Evolutionary conservation across 2,888 invertebrate genomes (phyloP), one percentile per base, ranked within the genome.

Genomic region (Muscina levida): DNA sequence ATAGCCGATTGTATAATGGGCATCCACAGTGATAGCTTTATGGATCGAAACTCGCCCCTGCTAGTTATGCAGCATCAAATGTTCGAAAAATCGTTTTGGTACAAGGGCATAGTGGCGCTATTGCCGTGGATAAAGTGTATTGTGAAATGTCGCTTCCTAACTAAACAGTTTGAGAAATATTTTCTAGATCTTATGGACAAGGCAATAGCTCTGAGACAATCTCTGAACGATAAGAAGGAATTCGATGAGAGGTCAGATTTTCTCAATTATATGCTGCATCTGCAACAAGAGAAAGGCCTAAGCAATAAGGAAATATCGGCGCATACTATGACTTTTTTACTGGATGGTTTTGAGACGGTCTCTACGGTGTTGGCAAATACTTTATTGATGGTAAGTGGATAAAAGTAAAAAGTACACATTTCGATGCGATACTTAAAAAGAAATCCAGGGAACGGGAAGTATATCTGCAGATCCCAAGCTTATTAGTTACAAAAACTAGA

Each of bases 161-260:
- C 82, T 1, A 92, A 90, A 0, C 93, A 93, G 2, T 97, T 97
- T 87, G 96, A 86, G 37, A 19, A 78, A 0, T 89, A 88, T 78
- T 89, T 89, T 53, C 79, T 57, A 1, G 82, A 83, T 8, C 66
- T 89, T 0, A 86, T 88, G 87, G 37, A 72, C 0, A 80, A 85
- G n/a, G 84, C 88, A 1, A 81, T 89, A 11, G 72, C 84, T 4
- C 31, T 87, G 74, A 82, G 88, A 39, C 67, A 44, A 42, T 13
- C 31, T 85, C 67, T 83, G 85, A 83, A 84, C 3, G 68, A 82
- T 5, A 31, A 31, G 3, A 39, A 83, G 5, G 75, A 62, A 0
- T 72, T 67, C 8, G 66, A 86, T 22, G 86, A 86, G 15, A 86
- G 89, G 0, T 75, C 78, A 2, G 89, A 90, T 78, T 88, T 87